phyloP scores from a whole-genome alignment of 1,140 invertebrate species.

The Ooceraea biroi region DNA sequence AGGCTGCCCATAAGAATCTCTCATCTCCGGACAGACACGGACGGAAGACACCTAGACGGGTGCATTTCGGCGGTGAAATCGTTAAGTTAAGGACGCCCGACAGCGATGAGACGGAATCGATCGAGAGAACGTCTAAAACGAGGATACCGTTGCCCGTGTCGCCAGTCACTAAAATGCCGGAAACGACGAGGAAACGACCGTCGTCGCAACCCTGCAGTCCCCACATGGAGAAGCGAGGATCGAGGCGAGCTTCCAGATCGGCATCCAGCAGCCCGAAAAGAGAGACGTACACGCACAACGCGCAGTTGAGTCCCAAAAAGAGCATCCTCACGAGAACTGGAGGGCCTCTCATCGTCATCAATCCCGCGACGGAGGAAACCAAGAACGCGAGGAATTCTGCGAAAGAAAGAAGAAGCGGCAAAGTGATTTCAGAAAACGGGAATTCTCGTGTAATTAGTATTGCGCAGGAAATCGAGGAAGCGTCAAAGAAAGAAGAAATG shows the following conservation, averaged over 20 bases:
- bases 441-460: not conserved
- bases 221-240: conserved; percentile 42
- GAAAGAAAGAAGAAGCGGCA: not conserved
- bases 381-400: not conserved
- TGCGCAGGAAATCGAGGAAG: conserved; percentile 1
- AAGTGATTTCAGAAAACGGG: not conserved
- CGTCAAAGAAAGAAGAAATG: conserved; percentile 10
- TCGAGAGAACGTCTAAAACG: conserved; percentile 68
- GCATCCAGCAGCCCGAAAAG: conserved; percentile 83
- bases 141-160: conserved; percentile 84
- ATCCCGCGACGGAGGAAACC: conserved; percentile 4
- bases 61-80: conserved; percentile 93
- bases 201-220: conserved; percentile 76
- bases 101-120: conserved; percentile 87
- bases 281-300: conserved; percentile 80
- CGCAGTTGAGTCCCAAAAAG: conserved; percentile 82
- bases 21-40: conserved; percentile 40
- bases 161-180: conserved; percentile 81
- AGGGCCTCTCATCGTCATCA: conserved; percentile 9
- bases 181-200: conserved; percentile 59
- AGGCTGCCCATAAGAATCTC: conserved; percentile 81
- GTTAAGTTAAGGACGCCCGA: conserved; percentile 94
- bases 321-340: conserved; percentile 78
- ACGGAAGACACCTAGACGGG: conserved; percentile 84
- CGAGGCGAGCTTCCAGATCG: conserved; percentile 51